These are phyloP conservation scores for Ips typographus DNA, from an alignment of 1,140 invertebrate species.

Conservation along the genomic window DNA sequence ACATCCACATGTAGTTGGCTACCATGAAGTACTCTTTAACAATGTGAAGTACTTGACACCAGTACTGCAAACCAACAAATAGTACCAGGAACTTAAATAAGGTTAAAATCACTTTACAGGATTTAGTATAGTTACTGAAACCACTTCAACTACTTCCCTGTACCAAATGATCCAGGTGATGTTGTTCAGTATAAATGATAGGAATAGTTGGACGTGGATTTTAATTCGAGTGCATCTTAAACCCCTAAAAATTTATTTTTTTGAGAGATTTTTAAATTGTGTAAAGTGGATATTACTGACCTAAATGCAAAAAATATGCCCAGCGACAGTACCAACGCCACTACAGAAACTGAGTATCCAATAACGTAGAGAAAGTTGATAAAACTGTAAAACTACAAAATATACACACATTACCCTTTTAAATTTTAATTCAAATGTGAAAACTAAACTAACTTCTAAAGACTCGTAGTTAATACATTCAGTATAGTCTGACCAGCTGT, in stretches of 20 bases:
- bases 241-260: constrained; percentile 54
- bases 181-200: constrained; percentile 83
- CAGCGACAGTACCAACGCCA: constrained; percentile 43
- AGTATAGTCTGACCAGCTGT: constrained; percentile 77
- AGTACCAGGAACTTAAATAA: not conserved
- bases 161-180: constrained; percentile 66
- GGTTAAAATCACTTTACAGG: constrained; percentile 49
- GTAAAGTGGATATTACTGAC: constrained; percentile 15
- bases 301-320: constrained; percentile 46
- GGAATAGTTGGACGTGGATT: constrained; percentile 90
- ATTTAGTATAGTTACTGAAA: constrained; percentile 55
- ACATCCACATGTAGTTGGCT: constrained; percentile 91
- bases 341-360: constrained; percentile 46
- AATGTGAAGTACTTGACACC: constrained; percentile 78
- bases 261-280: no score
- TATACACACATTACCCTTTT: not conserved
- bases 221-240: constrained; percentile 80
- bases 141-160: constrained; percentile 56
- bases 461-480: constrained; percentile 71
- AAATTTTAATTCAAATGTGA: not conserved
- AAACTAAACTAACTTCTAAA: constrained; percentile 57
- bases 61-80: constrained; percentile 40
- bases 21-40: constrained; percentile 82
- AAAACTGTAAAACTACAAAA: constrained; percentile 40
- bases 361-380: constrained; percentile 46